Base-by-base conservation (phyloP, 2,888 invertebrate genomes). In the Andrena flavipes region DNA sequence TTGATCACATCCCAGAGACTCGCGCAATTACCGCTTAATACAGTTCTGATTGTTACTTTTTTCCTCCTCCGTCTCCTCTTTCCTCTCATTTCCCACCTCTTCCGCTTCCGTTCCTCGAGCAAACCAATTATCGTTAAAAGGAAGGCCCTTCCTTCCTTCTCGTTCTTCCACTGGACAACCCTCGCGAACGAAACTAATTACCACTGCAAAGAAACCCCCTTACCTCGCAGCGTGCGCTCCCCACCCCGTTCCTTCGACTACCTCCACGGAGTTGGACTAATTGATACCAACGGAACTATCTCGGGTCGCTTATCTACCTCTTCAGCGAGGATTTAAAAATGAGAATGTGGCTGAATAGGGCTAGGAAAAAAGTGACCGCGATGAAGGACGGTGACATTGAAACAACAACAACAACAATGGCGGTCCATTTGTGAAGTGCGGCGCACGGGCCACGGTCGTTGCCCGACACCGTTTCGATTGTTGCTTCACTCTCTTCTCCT, bases 381-480 rank as follows among this genome's bases (percentile, higher is more conserved):
- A 62, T 51, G 72, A 64, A 80, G 79, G 51, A 75, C 67, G 62
- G 80, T 78, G 89, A 87, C 89, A 88, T 89, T 89, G 89, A 84
- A 89, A 87, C 87, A 80, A 74, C 81, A 83, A 82, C 75, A 86
- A 83, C 78, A 81, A 77, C 72, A 69, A 68, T 75, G 86, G 78
- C 76, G 86, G 84, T 82, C 76, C 76, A 75, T 85, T 81, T 78
- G 84, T 71, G 85, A 85, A 82, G 80, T 70, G 82, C 67, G 71
- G 65, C 80, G 69, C 74, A 62, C 77, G 82, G 88, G 82, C 87
- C 88, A 88, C 79, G 89, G 89, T 87, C 89, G 87, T 87, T 85
- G 89, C 80, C 82, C 89, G 88, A 87, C 86, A 88, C 79, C 85
- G 79, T 89, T 89, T 88, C 89, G 89, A 88, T 88, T 89, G 89